These are phyloP conservation scores for Tanypteryx hageni DNA, from an alignment of 2,888 invertebrate genomes.

Conservation along the genomic window DNA sequence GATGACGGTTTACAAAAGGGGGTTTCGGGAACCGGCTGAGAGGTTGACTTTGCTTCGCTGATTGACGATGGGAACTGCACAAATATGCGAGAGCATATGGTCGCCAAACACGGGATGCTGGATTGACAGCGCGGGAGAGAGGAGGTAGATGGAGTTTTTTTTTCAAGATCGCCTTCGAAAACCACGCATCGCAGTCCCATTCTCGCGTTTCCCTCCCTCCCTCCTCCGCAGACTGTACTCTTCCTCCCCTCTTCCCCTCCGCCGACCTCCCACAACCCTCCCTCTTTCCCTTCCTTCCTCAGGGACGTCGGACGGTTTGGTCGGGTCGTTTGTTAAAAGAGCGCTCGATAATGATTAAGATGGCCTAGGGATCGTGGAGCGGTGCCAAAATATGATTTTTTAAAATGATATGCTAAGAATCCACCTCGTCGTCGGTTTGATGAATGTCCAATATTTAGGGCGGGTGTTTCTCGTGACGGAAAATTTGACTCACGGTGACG, in stretches of 20 bases:
- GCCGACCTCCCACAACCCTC: neutral
- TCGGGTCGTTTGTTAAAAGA: neutral
- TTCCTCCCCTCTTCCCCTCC: too few species aligned
- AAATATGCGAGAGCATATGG: conserved; percentile 63
- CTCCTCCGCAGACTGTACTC: too few species aligned
- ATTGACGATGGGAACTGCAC: conserved; percentile 50
- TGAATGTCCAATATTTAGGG: neutral
- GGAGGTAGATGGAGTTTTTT: neutral
- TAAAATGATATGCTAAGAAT: neutral
- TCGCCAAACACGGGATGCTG: conserved; percentile 31
- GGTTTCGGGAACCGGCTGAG: neutral
- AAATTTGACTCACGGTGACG: neutral
- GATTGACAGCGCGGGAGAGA: conserved; percentile 36
- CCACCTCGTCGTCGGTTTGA: neutral
- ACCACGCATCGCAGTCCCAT: neutral
- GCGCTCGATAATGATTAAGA: neutral
- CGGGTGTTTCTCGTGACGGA: conserved; percentile 11
- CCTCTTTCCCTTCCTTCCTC: neutral
- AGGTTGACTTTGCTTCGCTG: neutral
- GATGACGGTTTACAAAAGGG: neutral
- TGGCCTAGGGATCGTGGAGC: neutral
- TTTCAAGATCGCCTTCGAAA: neutral
- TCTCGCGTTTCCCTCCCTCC: neutral
- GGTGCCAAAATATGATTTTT: conserved; percentile 16
- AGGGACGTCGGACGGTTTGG: neutral